These are phyloP conservation scores for Ptilodon capucinus DNA, from an alignment of 2,888 invertebrate genomes.

Conservation along the genomic window DNA sequence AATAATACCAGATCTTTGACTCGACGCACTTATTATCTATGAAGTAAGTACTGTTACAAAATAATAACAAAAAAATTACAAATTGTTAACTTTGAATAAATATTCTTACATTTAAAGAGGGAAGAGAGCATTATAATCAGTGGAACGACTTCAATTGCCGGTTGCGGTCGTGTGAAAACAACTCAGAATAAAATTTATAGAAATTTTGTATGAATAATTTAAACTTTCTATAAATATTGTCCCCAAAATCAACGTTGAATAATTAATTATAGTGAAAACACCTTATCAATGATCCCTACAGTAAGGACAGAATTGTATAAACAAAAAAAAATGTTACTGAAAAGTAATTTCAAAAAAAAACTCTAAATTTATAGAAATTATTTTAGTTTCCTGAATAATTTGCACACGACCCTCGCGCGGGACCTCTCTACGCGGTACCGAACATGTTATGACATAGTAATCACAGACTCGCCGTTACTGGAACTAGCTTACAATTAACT, in stretches of 20 bases:
- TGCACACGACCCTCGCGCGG: constrained; percentile 16
- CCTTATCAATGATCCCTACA: too few species aligned
- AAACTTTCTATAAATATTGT: too few species aligned
- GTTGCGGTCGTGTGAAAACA: constrained; percentile 23
- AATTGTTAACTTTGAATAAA: constrained; percentile 76
- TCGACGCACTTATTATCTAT: constrained; percentile 73
- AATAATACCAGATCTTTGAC: constrained; percentile 83
- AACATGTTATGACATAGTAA: constrained; percentile 31
- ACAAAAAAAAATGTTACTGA: too few species aligned
- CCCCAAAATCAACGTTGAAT: too few species aligned
- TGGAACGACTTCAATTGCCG: constrained; percentile 36
- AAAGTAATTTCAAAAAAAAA: too few species aligned
- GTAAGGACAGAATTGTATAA: too few species aligned
- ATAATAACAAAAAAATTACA: constrained; percentile 66
- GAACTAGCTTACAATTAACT: constrained; percentile 29
- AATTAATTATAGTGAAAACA: too few species aligned
- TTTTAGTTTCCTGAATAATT: too few species aligned
- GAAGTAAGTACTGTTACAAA: constrained; percentile 72
- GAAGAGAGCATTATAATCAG: constrained; percentile 70
- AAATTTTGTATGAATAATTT: too few species aligned
- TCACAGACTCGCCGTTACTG: constrained; percentile 41
- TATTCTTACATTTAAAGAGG: constrained; percentile 66
- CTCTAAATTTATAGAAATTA: too few species aligned
- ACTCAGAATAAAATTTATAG: too few species aligned
- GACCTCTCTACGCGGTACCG: constrained; percentile 27